phyloP scores from a whole-genome alignment of 2,113 vertebrate genomes.

The Mohoua ochrocephala region DNA sequence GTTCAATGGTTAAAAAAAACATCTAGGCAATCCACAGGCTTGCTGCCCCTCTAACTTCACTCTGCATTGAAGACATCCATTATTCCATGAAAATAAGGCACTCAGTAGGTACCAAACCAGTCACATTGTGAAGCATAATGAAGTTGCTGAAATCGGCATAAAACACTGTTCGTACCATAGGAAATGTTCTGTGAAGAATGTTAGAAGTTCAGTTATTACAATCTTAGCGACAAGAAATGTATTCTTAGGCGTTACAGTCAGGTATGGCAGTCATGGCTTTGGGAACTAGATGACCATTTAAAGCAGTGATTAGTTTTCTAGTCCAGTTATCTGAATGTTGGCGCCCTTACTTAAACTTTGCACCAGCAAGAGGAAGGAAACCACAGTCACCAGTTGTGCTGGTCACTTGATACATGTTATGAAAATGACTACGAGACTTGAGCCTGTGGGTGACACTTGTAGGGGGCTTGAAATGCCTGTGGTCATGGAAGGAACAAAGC shows the following conservation, averaged over 20 bases:
- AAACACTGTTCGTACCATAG: rapidly evolving
- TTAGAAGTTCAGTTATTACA: not conserved
- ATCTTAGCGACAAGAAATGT: not conserved
- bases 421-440: not conserved
- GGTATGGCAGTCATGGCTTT: not conserved
- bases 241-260: not conserved
- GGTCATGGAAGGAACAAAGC: not conserved
- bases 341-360: not conserved
- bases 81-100: not conserved
- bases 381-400: not conserved
- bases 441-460: not conserved
- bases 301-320: not conserved
- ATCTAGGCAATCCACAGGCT: not conserved
- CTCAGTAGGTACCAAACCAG: not conserved
- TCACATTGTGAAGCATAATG: not conserved
- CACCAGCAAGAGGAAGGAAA: not conserved
- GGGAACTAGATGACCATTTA: not conserved
- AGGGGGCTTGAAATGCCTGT: not conserved
- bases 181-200: not conserved
- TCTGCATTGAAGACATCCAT: not conserved
- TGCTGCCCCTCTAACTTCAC: not conserved
- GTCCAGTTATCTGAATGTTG: not conserved
- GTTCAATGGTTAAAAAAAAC: not conserved
- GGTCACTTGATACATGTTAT: rapidly evolving
- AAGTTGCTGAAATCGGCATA: not conserved